Percentiles rank a stretch among this genome's conserved stretches.
Conservation (phyloP, 2,113 vertebrate species). For the Platichthys stellatus region DNA sequence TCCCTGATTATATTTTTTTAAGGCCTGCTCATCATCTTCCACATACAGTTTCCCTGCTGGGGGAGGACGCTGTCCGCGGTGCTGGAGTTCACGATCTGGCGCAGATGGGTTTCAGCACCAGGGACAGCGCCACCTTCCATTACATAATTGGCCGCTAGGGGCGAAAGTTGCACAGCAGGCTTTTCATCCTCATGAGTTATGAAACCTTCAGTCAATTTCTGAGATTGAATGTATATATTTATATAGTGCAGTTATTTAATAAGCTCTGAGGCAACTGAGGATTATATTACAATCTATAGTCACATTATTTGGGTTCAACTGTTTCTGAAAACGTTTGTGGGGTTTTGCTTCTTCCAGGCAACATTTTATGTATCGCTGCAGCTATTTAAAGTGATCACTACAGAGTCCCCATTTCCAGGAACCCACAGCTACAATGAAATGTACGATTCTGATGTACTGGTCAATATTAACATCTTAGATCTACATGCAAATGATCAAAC, state of each 20-base stretch:
- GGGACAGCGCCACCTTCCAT: conserved; percentile 39
- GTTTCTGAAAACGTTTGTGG: no score
- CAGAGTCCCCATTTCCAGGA: neutral
- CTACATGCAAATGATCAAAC: conserved; percentile 38
- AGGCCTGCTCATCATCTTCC: neutral
- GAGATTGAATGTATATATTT: no score
- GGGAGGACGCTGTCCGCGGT: conserved; percentile 9
- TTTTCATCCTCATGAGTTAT: neutral
- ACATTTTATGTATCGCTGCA: no score
- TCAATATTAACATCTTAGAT: conserved; percentile 27
- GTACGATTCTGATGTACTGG: neutral
- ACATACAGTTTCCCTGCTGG: neutral
- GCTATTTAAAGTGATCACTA: neutral
- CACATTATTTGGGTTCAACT: no score
- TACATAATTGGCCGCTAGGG: conserved; percentile 45
- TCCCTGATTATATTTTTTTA: neutral
- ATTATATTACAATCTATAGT: no score
- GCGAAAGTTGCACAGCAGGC: neutral
- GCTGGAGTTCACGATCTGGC: conserved; percentile 20
- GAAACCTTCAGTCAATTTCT: neutral
- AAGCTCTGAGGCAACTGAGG: no score
- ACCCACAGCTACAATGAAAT: neutral
- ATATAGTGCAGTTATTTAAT: neutral
- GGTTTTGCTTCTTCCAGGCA: no score
- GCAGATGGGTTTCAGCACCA: conserved; percentile 41